Percentiles rank a stretch among this genome's conserved stretches.
Conservation (phyloP, 2,888 invertebrate species). For the Acronicta leporina region DNA sequence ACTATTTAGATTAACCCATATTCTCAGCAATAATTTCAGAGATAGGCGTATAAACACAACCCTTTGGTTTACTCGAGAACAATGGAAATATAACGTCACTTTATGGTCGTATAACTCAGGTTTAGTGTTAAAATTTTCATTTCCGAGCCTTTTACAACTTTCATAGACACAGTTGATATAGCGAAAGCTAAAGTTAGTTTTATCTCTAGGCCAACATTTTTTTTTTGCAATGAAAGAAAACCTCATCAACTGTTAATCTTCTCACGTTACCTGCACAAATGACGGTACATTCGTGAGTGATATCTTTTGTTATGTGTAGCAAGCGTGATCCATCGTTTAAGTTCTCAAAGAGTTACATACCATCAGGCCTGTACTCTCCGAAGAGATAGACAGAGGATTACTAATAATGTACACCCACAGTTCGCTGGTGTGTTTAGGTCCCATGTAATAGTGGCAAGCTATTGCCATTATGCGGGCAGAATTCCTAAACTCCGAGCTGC, state of each 20-base stretch:
- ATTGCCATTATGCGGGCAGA: too few species aligned
- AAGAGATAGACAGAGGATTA: too few species aligned
- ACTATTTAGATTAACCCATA: neutral
- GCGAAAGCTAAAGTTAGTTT: slow-evolving; percentile 13
- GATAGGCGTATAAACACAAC: neutral
- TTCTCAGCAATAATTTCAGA: neutral
- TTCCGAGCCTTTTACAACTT: slow-evolving; percentile 12
- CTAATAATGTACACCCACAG: too few species aligned
- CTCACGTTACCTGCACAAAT: neutral
- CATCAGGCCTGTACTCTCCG: too few species aligned
- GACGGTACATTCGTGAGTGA: neutral
- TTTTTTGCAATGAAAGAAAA: slow-evolving; percentile 26
- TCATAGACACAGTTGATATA: neutral
- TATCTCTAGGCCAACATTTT: slow-evolving; percentile 19
- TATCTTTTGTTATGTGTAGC: neutral
- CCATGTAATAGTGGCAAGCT: too few species aligned
- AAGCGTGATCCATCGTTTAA: neutral
- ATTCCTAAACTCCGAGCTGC: too few species aligned
- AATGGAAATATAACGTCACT: slow-evolving; percentile 5
- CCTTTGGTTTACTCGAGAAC: neutral
- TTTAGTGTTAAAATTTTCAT: slow-evolving; percentile 13
- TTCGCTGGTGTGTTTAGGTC: too few species aligned
- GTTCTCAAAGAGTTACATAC: neutral
- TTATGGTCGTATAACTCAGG: neutral
- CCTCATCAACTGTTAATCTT: slow-evolving; percentile 8